These are phyloP conservation scores for Mylabris phalerata DNA, from an alignment of 1,140 invertebrate genomes.

Conservation along the genomic window DNA sequence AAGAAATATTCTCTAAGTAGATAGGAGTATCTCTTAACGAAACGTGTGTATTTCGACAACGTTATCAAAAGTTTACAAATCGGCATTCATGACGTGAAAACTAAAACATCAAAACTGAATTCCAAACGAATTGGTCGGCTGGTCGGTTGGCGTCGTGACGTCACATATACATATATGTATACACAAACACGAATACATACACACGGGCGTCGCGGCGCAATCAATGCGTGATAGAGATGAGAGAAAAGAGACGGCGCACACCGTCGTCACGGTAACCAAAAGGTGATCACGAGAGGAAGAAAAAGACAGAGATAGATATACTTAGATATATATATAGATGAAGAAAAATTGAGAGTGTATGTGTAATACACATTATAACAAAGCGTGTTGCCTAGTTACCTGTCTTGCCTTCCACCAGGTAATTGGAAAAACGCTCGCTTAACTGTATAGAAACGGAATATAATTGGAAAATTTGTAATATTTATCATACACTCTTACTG, in stretches of 20 bases:
- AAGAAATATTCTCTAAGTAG: no score
- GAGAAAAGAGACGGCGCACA: constrained; percentile 11
- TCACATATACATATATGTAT: not conserved
- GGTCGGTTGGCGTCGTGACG: constrained; percentile 11
- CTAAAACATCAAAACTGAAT: constrained; percentile 16
- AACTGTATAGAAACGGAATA: no score
- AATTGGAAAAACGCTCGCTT: no score
- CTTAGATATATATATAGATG: no score
- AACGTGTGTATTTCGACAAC: no score
- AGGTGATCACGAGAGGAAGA: not conserved
- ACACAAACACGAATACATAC: no score
- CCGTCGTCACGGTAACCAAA: constrained; percentile 13
- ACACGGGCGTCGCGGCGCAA: constrained; percentile 3
- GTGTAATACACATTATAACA: no score
- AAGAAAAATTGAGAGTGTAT: no score
- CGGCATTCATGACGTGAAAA: constrained; percentile 13
- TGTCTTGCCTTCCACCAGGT: not conserved
- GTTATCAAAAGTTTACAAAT: constrained; percentile 4
- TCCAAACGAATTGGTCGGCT: not conserved
- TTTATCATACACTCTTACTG: no score
- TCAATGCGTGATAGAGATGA: constrained; percentile 12
- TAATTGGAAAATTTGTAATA: no score
- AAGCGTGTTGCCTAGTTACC: constrained; percentile 14
- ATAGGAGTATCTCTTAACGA: no score
- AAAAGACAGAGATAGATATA: no score